A percentile compares a stretch with the other conserved stretches of the same genome.
These are phyloP conservation scores for Sorex fumeus DNA, from an alignment of 2,113 vertebrate genomes.

Conservation along the genomic window DNA sequence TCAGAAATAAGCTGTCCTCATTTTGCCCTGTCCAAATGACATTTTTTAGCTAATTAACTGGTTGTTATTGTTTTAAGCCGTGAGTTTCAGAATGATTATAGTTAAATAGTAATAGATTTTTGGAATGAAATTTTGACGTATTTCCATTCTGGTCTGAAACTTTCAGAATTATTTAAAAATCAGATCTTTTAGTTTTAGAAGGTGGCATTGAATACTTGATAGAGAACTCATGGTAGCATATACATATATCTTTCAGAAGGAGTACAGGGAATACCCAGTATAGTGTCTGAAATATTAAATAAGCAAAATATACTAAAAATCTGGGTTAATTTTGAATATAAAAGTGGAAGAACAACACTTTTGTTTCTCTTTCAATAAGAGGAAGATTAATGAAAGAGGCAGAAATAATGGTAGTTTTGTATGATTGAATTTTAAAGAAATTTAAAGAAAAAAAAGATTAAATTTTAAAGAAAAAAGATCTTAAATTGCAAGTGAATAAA, in stretches of 20 bases:
- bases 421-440: background rate
- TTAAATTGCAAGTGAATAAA: background rate
- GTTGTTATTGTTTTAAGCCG: background rate
- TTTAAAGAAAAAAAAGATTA: background rate
- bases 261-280: background rate
- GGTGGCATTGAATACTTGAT: background rate
- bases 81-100: background rate
- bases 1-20: background rate
- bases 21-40: background rate
- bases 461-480: background rate
- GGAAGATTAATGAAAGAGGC: too few relatives aligned
- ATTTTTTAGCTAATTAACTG: background rate
- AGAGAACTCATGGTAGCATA: background rate
- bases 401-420: background rate
- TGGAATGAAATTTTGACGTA: background rate
- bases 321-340: background rate
- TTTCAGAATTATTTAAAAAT: background rate
- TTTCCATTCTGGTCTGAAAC: background rate
- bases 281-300: background rate
- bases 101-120: background rate
- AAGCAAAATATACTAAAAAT: slow-evolving; percentile 12
- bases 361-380: background rate
- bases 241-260: background rate
- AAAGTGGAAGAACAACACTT: background rate
- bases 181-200: background rate